phyloP scores from a whole-genome alignment of 2,113 vertebrate genomes.

The Accipiter cooperii region DNA sequence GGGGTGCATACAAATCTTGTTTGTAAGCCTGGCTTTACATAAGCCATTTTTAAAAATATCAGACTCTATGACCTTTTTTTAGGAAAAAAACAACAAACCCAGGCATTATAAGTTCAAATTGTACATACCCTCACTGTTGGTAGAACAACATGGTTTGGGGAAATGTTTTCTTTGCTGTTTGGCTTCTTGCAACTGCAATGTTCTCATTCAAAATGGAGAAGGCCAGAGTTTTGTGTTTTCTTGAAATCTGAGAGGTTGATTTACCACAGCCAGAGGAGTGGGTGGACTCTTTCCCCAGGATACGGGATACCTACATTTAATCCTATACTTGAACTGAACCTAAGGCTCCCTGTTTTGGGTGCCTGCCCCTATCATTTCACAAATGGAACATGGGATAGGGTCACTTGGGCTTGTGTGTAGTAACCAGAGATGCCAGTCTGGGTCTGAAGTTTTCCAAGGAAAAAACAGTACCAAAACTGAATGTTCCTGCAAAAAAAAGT shows the following conservation, averaged over 20 bases:
- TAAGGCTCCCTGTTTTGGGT: background rate
- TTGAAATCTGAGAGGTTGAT: conserved; percentile 4
- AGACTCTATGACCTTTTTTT: background rate
- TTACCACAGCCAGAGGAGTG: background rate
- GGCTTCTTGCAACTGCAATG: background rate
- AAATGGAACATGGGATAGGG: background rate
- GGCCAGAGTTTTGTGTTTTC: background rate
- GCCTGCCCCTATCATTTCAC: background rate
- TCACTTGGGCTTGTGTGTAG: background rate
- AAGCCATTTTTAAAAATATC: background rate
- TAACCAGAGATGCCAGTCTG: background rate
- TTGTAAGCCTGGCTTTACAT: background rate
- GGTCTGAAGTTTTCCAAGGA: background rate
- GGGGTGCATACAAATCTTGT: background rate
- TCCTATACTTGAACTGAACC: background rate
- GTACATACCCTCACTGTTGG: background rate
- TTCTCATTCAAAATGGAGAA: conserved; percentile 5
- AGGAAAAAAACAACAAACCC: background rate
- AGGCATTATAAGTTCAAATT: background rate
- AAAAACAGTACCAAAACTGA: background rate
- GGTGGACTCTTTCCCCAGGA: background rate
- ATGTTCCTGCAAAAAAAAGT: background rate
- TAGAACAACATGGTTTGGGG: background rate
- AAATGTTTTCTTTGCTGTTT: conserved; percentile 28
- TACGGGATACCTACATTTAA: background rate